Evolutionary conservation across 2,797 vertebrate species (phyloP).

Genomic region (Merluccius polli): DNA sequence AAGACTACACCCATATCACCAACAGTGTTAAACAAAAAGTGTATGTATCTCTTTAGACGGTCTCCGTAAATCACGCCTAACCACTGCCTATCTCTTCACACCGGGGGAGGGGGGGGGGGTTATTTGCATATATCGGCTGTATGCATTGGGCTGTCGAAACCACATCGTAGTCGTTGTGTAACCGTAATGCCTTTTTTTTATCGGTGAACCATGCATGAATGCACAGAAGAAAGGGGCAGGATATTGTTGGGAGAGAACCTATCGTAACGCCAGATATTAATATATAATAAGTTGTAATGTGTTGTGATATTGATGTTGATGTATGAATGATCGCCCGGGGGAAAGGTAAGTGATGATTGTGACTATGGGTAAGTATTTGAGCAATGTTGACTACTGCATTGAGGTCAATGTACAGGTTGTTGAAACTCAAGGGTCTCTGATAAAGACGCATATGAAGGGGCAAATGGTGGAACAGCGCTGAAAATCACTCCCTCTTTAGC

Average conservation of each 20-base stretch:
- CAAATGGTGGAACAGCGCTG: background rate
- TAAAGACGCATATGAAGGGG: slow-evolving; percentile 4
- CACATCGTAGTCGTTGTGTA: slow-evolving; percentile 31
- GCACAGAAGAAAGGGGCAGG: background rate
- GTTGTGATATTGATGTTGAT: slow-evolving; percentile 39
- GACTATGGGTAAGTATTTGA: slow-evolving; percentile 59
- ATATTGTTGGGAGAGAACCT: background rate
- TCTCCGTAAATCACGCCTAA: slow-evolving; percentile 52
- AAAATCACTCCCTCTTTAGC: background rate
- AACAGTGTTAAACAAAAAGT: slow-evolving; percentile 96
- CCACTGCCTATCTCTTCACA: slow-evolving; percentile 34
- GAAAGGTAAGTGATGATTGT: slow-evolving; percentile 65
- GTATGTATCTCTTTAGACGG: slow-evolving; percentile 93
- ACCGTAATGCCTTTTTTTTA: background rate
- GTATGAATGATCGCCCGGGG: slow-evolving; percentile 38
- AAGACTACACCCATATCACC: slow-evolving; percentile 93
- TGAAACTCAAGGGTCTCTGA: background rate
- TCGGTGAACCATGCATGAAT: background rate
- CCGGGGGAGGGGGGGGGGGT: slow-evolving; percentile 20
- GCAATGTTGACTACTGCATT: slow-evolving; percentile 1
- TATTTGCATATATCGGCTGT: slow-evolving; percentile 18
- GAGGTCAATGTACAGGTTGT: background rate
- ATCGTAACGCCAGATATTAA: background rate
- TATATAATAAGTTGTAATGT: slow-evolving; percentile 8
- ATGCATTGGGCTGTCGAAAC: slow-evolving; percentile 42